Evolutionary conservation across 2,888 invertebrate species (phyloP).

Genomic region (Agriopis leucophaearia): DNA sequence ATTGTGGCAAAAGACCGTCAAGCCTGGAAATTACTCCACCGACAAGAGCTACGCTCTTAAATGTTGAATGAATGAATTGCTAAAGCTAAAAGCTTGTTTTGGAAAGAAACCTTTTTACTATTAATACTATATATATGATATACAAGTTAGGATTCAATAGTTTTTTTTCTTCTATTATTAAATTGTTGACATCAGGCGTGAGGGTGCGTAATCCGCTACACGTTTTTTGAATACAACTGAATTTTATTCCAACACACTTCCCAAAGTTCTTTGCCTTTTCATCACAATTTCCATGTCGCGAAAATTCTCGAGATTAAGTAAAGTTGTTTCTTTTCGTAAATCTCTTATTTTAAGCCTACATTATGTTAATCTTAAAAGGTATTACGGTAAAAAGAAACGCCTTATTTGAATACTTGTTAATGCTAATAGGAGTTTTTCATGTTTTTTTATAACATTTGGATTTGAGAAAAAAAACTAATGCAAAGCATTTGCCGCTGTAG

Average conservation of each 20-base stretch:
- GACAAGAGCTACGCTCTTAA: no score
- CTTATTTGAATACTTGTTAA: conserved; percentile 47
- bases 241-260: neutral
- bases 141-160: no score
- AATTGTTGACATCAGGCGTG: no score
- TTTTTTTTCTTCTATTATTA: no score
- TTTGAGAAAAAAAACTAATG: neutral
- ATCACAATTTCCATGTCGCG: neutral
- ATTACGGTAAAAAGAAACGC: conserved; percentile 43
- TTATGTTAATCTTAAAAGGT: conserved; percentile 46
- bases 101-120: no score
- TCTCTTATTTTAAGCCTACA: conserved; percentile 7
- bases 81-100: no score
- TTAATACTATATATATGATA: no score
- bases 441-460: conserved; percentile 16
- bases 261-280: neutral
- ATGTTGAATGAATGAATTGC: no score
- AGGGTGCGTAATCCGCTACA: no score
- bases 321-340: conserved; percentile 16
- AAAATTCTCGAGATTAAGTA: neutral
- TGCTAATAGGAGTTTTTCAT: conserved; percentile 23
- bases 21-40: no score
- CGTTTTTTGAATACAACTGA: neutral
- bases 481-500: neutral
- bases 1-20: no score